Conservation (phyloP, 2,797 vertebrate genomes). For the Micrastur ruficollis region DNA sequence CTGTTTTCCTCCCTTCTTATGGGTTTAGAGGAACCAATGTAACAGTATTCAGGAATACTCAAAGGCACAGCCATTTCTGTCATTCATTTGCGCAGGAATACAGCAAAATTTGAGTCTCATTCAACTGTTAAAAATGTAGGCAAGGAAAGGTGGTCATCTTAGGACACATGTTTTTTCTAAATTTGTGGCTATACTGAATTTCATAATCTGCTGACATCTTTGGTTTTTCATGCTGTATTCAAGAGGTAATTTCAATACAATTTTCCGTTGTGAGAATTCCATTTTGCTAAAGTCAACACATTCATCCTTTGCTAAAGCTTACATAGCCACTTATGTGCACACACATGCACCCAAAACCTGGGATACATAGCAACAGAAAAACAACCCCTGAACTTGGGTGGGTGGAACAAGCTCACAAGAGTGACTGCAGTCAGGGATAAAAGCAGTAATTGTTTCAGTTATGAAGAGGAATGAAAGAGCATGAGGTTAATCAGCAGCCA, state of each 20-base stretch:
- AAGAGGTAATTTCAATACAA: background rate
- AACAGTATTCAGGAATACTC: background rate
- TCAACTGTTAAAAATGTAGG: background rate
- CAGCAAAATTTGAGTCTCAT: background rate
- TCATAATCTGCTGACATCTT: background rate
- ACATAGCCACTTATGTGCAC: accelerated
- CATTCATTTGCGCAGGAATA: background rate
- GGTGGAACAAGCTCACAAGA: background rate
- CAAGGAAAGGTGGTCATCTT: background rate
- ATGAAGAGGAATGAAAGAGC: background rate
- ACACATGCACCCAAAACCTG: background rate
- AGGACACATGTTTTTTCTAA: background rate
- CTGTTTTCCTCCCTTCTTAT: background rate
- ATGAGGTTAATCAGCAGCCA: background rate
- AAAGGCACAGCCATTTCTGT: background rate
- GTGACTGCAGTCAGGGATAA: background rate
- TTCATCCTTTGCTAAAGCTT: background rate
- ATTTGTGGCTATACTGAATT: background rate
- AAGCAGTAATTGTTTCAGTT: background rate
- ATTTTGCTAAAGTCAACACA: background rate
- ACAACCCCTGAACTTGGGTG: background rate
- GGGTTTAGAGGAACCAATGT: background rate
- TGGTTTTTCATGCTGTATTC: background rate
- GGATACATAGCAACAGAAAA: background rate
- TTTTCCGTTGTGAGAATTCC: background rate